Evolutionary conservation across 2,888 invertebrate genomes (phyloP), one percentile per base, ranked within the genome.

Genomic region (Glaucopsyche alexis): DNA sequence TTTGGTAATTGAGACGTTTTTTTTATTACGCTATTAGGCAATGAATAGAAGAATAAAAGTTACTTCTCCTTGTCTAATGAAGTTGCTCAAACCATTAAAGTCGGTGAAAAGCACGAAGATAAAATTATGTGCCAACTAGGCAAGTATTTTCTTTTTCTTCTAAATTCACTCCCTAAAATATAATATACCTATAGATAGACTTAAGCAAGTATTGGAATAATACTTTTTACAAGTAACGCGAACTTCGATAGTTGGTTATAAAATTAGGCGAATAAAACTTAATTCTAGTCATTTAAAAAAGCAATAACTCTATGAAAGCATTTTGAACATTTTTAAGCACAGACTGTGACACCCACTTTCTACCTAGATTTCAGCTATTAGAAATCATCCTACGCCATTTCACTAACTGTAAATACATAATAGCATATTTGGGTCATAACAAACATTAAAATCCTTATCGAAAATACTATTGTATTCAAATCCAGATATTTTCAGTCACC

Each of bases 1-100:
- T 60, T 60, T 60, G 60, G 60, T 60, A 60, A 60, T 60, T 29
- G 60, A 60, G 60, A 8, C 14, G 29, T 60, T 60, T 60, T 60
- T 60, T 60, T 60, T 60, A 60, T 38, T 2, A 14, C 60, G 11
- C 29, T 60, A 13, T 60, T 29, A 29, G 29, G 29, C 60, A 29
- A 19, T 6, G 52, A 52, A 52, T 29, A 52, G 52, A 7, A 16
- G n/a, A 8, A 52, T 52, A 16, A 52, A 3, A 52, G 52, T 16
- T 52, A 52, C 52, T 52, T 8, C 29, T 29, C 29, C 29, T 3
- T 2, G 4, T 29, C 29, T 29, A 29, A 29, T 29, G 4, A 29
- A 0, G 29, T 29, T 3, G 29, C 1, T 29, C 29, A 29, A 29
- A 29, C 29, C 29, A 29, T 29, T 29, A 4, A 29, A 29, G 3